Conservation (phyloP, 2,888 invertebrate species). For the Cosmia trapezina region DNA sequence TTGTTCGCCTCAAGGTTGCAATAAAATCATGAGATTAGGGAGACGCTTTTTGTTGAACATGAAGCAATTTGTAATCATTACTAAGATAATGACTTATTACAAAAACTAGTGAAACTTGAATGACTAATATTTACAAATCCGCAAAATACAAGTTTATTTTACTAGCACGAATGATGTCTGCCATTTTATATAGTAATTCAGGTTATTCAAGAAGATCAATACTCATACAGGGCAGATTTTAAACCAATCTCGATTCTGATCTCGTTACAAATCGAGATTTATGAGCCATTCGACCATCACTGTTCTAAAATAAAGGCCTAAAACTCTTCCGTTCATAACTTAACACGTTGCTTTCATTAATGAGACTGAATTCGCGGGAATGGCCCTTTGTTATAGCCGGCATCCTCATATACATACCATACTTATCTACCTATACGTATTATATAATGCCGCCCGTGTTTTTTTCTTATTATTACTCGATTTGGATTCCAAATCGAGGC, state of each 20-base stretch:
- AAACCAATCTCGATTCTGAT: neutral
- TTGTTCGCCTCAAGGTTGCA: constrained; percentile 51
- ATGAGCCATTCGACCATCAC: neutral
- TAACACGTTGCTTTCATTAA: constrained; percentile 29
- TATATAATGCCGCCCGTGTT: too few relatives aligned
- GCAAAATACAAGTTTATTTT: neutral
- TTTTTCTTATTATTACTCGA: too few relatives aligned
- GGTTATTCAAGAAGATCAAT: neutral
- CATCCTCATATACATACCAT: constrained; percentile 14
- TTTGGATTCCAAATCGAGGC: too few relatives aligned
- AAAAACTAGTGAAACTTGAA: constrained; percentile 14
- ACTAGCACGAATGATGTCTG: too few relatives aligned
- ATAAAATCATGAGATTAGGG: constrained; percentile 41
- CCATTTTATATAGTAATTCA: neutral
- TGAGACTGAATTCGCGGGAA: constrained; percentile 43
- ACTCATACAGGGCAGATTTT: neutral
- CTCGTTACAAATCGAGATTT: neutral
- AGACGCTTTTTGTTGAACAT: constrained; percentile 45
- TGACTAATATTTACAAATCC: constrained; percentile 2
- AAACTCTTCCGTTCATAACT: constrained; percentile 26
- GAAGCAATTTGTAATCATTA: constrained; percentile 49
- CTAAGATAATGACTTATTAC: constrained; percentile 40
- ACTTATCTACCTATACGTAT: neutral
- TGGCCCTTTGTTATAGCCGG: constrained; percentile 37
- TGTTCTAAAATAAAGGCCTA: neutral